Evolutionary conservation across 2,113 vertebrate genomes (phyloP), one percentile per base, ranked within the genome.

Genomic region (Corythoichthys intestinalis): DNA sequence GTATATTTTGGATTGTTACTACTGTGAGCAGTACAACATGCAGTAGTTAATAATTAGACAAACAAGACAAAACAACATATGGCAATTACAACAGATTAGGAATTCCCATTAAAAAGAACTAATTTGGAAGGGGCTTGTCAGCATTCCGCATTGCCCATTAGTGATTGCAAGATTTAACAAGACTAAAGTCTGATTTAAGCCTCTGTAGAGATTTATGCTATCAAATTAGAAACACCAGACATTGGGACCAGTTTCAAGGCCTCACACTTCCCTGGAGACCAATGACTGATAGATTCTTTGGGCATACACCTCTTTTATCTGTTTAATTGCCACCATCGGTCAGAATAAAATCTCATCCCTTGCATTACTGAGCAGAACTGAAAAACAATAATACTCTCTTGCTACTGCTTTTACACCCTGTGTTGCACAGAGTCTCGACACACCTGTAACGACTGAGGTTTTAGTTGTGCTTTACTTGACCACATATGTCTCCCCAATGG

Each of bases 281-380:
- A 67, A 74, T 70, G 34, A 49, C 67, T 74, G 70, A 83, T 74
- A 60, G 67, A 82, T 83, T 44, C 41, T 7, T 44, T 78, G 35
- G 69, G 65, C 28, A 41, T 82, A 54, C 20, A 15, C 62, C 67
- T 67, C 65, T 76, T 78, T 82, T 81, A 69, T 76, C 41, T 8
- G 47, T 79, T 82, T 81, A 86, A 85, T 83, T 83, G 70, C 69
- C 41, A 65, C 67, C 79, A 87, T 87, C 81, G 77, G 83, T 88
- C 85, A 84, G 69, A 78, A 70, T 71, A 48, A 76, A 73, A 69
- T 47, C 48, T 56, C 34, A 53, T 17, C 58, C 34, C 28, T 53
- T 7, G 39, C 56, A 65, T 66, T 67, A 41, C 39, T 71, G 72
- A 72, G 58, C 66, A 9, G 56, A 63, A 68, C 20, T 60, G 67